Evolutionary conservation across 2,797 vertebrate genomes (phyloP), one percentile per base, ranked within the genome.

Genomic region (Chrysolophus pictus): DNA sequence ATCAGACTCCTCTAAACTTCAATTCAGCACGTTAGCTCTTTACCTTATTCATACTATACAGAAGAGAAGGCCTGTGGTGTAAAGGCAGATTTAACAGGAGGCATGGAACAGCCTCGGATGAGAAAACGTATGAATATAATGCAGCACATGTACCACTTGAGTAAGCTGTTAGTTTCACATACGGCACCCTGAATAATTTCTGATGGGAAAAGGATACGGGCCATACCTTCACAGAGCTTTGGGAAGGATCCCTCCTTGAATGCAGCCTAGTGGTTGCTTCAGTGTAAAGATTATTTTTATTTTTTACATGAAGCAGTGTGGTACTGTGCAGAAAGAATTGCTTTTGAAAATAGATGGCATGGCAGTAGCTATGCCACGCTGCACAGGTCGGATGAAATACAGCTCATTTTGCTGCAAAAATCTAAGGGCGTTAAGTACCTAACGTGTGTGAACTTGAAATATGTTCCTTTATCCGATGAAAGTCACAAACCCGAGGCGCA

Each of bases 321-420:
- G 80, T 82, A 53, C 58, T 96, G 94, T 64, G 41, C 90, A 53
- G 78, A 92, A 94, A 90, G 35, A 82, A 84, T 69, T 10, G 60
- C 16, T 41, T 26, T 28, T 75, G 26, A 70, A 93, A 91, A 86
- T 63, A 94, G n/a, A 78, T 91, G 80, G 88, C 62, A 88, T 58
- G 64, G 39, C 63, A 42, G 68, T 59, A 87, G 73, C 62, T 94
- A 47, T 87, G 72, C 77, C 47, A 94, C 84, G 13, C 49, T 68
- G 88, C 92, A 85, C 88, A 95, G 4, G 10, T 85, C 81, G 94
- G 87, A 86, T 90, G 64, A 69, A 95, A 94, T 64, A 86, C 47
- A 90, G 53, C 51, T 95, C 70, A 60, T 21, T 89, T 93, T 95
- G 81, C 79, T 47, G 46, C 33, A 69, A 9, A 64, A 31, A 31